A percentile compares a stretch with the other conserved stretches of the same genome.
These are phyloP conservation scores for Lordiphosa clarofinis DNA, from an alignment of 1,140 invertebrate species.

Conservation along the genomic window DNA sequence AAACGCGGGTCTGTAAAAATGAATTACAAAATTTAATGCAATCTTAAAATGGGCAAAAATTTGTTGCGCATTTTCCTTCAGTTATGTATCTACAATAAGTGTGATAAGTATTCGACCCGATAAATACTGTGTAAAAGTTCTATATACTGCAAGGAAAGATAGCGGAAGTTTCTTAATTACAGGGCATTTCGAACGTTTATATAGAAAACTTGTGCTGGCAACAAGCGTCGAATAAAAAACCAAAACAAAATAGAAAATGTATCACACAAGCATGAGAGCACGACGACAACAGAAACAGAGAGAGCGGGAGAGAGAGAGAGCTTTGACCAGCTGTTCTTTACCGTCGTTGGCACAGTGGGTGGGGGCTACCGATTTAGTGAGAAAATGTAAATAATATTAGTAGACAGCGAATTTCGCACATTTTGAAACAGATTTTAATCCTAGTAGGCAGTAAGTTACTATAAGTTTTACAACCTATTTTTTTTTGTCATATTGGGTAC, in stretches of 20 bases:
- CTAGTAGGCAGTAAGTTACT: no score
- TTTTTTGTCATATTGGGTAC: no score
- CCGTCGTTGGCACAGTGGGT: constrained; percentile 8
- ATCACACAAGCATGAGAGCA: constrained; percentile 43
- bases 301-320: constrained; percentile 22
- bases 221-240: constrained; percentile 31
- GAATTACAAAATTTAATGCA: constrained; percentile 54
- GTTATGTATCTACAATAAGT: not conserved
- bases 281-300: constrained; percentile 23
- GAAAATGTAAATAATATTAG: no score
- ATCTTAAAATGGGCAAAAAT: constrained; percentile 34
- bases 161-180: not conserved
- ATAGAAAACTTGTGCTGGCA: constrained; percentile 4
- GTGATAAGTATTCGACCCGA: not conserved
- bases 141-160: no score
- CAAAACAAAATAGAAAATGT: constrained; percentile 58
- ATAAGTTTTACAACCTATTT: no score
- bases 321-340: constrained; percentile 57
- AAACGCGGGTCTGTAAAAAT: constrained; percentile 59
- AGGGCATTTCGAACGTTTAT: constrained; percentile 9
- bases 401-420: no score
- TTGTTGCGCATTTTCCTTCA: constrained; percentile 49
- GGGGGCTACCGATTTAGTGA: no score
- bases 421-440: no score
- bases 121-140: not conserved